Evolutionary conservation across 2,888 invertebrate genomes (phyloP).

Genomic region (Chrysolina americana): DNA sequence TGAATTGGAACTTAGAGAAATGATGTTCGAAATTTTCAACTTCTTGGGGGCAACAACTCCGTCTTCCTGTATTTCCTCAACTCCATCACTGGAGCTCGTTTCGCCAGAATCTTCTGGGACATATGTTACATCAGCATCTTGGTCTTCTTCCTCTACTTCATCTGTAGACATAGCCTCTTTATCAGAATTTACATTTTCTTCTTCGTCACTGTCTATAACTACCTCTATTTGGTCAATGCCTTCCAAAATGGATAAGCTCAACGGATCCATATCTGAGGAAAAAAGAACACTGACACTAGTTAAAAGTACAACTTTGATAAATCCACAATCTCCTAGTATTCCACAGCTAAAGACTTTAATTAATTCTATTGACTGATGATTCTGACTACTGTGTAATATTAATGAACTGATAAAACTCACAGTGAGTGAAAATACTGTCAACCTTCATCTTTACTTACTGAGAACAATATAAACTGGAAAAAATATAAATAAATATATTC

Average conservation of each 20-base stretch:
- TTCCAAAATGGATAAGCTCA: conserved; percentile 21
- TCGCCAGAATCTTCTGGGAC: neutral
- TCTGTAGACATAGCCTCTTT: neutral
- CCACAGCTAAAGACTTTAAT: too few species aligned
- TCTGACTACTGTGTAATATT: too few species aligned
- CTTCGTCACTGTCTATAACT: conserved; percentile 34
- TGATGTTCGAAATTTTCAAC: neutral
- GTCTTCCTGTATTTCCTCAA: neutral
- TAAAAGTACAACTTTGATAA: too few species aligned
- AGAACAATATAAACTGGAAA: too few species aligned
- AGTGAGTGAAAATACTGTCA: too few species aligned
- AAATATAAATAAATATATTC: too few species aligned
- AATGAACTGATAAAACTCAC: too few species aligned
- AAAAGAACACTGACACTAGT: neutral
- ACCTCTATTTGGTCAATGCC: conserved; percentile 33
- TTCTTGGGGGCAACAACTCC: neutral
- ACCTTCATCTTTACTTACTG: too few species aligned
- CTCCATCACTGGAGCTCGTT: neutral
- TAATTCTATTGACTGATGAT: too few species aligned
- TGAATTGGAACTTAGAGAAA: neutral
- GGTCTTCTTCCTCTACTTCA: neutral
- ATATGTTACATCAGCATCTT: neutral
- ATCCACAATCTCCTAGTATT: too few species aligned
- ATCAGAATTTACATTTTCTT: conserved; percentile 10
- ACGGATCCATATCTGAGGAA: neutral